Conservation (phyloP, 2,888 invertebrate genomes). For the Malthinus seriepunctatus region DNA sequence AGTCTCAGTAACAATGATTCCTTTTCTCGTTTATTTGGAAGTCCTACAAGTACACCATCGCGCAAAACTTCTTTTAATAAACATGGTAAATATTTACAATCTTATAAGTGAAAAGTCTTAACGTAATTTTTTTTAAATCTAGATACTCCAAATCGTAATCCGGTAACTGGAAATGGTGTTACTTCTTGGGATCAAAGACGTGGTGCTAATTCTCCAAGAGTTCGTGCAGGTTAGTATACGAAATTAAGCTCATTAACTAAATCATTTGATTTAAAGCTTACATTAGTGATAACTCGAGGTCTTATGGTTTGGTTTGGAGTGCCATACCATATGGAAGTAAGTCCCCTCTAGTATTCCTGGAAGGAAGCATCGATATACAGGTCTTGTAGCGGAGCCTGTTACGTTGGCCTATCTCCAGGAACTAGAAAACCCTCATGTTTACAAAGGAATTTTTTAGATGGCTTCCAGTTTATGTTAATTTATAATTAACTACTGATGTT, state of each 20-base stretch:
- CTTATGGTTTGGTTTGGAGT: too few relatives aligned
- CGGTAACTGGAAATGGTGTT: slow-evolving; percentile 54
- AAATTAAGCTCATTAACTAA: neutral
- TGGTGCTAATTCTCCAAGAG: slow-evolving; percentile 45
- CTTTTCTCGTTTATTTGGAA: slow-evolving; percentile 52
- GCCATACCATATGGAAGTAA: too few relatives aligned
- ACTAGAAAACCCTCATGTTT: too few relatives aligned
- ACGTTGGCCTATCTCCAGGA: too few relatives aligned
- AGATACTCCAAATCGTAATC: slow-evolving; percentile 53
- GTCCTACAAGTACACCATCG: slow-evolving; percentile 45
- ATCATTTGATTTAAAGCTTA: too few relatives aligned
- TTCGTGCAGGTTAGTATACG: slow-evolving; percentile 44
- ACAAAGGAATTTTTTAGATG: too few relatives aligned
- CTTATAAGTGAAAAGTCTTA: neutral
- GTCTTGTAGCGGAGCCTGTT: too few relatives aligned
- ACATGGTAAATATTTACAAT: slow-evolving; percentile 45
- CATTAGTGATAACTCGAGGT: too few relatives aligned
- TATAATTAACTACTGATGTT: too few relatives aligned
- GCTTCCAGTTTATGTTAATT: too few relatives aligned
- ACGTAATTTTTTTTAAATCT: slow-evolving; percentile 26
- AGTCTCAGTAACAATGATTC: slow-evolving; percentile 46
- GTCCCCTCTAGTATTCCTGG: too few relatives aligned
- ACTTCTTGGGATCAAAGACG: slow-evolving; percentile 49
- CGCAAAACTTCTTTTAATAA: slow-evolving; percentile 51
- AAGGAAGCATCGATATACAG: too few relatives aligned